phyloP scores from a whole-genome alignment of 2,888 invertebrate species.

The Meteorus cinctellus region DNA sequence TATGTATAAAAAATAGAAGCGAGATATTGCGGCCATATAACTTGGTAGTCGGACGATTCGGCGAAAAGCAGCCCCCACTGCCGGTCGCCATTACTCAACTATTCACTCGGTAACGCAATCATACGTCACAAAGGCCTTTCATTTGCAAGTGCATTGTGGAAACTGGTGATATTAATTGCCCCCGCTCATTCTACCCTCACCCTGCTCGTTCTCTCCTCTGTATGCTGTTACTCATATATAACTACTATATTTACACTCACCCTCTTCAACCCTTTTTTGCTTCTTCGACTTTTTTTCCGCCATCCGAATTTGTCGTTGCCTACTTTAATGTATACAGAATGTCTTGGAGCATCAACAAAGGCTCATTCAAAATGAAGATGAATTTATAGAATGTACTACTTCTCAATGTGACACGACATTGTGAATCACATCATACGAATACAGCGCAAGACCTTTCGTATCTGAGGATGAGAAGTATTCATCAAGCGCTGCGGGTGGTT shows the following conservation, averaged over 20 bases:
- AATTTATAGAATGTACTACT: background rate
- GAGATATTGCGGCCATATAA: constrained; percentile 22
- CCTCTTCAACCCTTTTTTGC: background rate
- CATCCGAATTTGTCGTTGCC: background rate
- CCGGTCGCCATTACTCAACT: constrained; percentile 73
- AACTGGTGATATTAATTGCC: constrained; percentile 73
- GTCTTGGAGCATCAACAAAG: background rate
- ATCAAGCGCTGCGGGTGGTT: constrained; percentile 71
- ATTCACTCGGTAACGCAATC: constrained; percentile 74
- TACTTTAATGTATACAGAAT: background rate
- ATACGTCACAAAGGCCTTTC: constrained; percentile 74
- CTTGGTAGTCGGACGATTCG: constrained; percentile 56
- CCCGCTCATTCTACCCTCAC: constrained; percentile 67
- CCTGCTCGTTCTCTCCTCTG: constrained; percentile 58
- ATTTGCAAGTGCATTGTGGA: constrained; percentile 74
- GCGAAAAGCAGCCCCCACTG: constrained; percentile 61
- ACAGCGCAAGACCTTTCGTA: constrained; percentile 66
- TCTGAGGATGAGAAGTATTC: constrained; percentile 69
- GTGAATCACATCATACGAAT: constrained; percentile 53
- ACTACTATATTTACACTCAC: background rate
- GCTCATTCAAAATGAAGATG: background rate
- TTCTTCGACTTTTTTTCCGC: background rate
- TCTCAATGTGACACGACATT: background rate
- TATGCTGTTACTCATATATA: background rate
- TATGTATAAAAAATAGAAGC: background rate